Base-by-base conservation (phyloP, 1,140 invertebrate species). In the Heliconius hewitsoni region DNA sequence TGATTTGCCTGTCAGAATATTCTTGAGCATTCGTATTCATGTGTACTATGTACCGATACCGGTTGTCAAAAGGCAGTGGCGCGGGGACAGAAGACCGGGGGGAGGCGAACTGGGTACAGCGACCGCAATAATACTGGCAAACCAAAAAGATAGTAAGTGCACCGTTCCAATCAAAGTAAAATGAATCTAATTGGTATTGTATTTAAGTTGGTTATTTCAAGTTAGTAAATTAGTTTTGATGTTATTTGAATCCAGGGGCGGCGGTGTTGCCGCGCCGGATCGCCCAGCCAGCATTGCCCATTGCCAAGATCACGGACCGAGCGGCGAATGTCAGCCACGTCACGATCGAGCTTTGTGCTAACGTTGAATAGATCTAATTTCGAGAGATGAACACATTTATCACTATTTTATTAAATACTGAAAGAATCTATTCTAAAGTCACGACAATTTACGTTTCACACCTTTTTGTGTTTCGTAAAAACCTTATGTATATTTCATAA, bases 291-390 rank as follows among this genome's bases (percentile, higher is more conserved):
- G 88, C 91, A 93, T 92, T 92, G 89, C 91, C 91, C 92, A 94
- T 92, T 94, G 93, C 93, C 93, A 94, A 94, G 93, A 94, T 94
- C 93, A 94, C 91, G 92, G 92, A 86, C 88, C 86, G 89, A 87
- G 88, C 87, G 82, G 89, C 91, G 91, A 94, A 94, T 94, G 92
- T 93, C 92, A 93, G 90, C 89, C 91, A 91, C 91, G 91, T 94
- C 92, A 93, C 92, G 91, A 93, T 78, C 83, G 77, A 87, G 86
- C 90, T 89, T 89, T 90, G 89, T 89, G 86, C 87, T 89, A 92
- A 89, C 87, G 86, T 86, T 87, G 86, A 87, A 89, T 91, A 89
- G 87, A 87, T 90, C 84, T 86, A 87, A 91, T 89, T 88, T 83
- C 76, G 82, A 91, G 86, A 86, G 89, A 89, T 86, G 84, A 83